These are phyloP conservation scores for Ennomos fuscantarius DNA, from an alignment of 2,888 invertebrate species.

Conservation along the genomic window DNA sequence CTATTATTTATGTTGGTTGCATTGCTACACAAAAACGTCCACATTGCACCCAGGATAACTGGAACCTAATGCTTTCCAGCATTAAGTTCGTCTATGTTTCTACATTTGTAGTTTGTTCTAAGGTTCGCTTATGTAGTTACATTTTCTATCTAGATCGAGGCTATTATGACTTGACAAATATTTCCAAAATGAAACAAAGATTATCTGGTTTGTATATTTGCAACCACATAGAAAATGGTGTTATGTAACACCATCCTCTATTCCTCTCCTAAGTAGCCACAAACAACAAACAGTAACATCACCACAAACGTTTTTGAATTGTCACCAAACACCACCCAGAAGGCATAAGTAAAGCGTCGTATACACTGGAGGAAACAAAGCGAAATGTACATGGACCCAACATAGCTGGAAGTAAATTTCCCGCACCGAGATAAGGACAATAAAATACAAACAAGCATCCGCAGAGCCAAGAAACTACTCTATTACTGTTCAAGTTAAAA, in stretches of 20 bases:
- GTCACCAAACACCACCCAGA: conserved; percentile 1
- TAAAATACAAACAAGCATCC: conserved; percentile 27
- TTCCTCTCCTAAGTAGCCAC: not conserved
- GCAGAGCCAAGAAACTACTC: conserved; percentile 50
- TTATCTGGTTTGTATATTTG: no score
- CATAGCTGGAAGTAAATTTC: conserved; percentile 19
- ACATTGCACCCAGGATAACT: no score
- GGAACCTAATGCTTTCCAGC: no score
- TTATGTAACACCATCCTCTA: not conserved
- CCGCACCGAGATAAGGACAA: conserved; percentile 22
- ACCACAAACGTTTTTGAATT: conserved; percentile 5
- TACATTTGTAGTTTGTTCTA: no score
- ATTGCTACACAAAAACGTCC: no score
- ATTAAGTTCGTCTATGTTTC: no score
- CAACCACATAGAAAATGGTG: no score
- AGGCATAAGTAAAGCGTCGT: not conserved
- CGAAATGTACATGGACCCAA: conserved; percentile 14
- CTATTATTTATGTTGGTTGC: no score
- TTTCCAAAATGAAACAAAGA: no score
- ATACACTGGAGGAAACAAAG: conserved; percentile 8
- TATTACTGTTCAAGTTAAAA: conserved; percentile 63
- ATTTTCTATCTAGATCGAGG: no score
- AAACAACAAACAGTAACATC: not conserved
- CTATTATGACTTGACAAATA: no score
- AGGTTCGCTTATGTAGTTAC: no score